These are phyloP conservation scores for Seriola quinqueradiata DNA, from an alignment of 2,113 vertebrate species.

Conservation along the genomic window DNA sequence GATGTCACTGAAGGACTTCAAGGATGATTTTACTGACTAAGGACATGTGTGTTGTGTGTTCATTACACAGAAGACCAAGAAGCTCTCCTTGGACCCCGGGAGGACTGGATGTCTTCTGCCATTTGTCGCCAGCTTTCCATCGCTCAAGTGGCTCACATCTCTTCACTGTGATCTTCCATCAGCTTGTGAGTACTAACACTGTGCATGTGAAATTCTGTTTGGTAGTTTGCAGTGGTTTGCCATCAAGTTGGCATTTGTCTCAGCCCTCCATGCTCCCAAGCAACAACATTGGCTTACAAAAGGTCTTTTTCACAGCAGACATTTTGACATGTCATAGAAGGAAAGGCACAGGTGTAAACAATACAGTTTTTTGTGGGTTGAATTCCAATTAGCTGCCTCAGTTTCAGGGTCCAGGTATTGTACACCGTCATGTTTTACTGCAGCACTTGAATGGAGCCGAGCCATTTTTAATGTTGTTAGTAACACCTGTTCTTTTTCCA, in stretches of 20 bases:
- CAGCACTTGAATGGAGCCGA: not conserved
- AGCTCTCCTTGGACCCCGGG: not conserved
- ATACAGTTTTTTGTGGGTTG: not conserved
- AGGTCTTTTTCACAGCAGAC: not conserved
- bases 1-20: not conserved
- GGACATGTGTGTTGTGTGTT: not conserved
- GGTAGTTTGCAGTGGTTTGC: not conserved
- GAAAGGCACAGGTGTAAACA: not conserved
- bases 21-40: no score
- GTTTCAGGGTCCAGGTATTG: not conserved
- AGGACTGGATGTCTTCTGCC: not conserved
- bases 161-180: not conserved
- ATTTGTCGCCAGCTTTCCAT: not conserved
- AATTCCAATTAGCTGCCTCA: not conserved
- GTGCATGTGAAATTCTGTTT: not conserved
- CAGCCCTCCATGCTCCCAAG: not conserved
- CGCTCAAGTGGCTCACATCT: not conserved
- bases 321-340: not conserved
- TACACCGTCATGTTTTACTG: not conserved
- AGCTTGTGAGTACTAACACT: slow-evolving; percentile 21
- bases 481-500: not conserved
- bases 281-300: not conserved
- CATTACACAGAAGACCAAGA: not conserved
- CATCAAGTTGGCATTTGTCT: not conserved
- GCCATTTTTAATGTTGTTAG: not conserved